Percentiles rank a stretch among this genome's conserved stretches.
Conservation (phyloP, 2,888 invertebrate genomes). For the Chymomyza amoena region DNA sequence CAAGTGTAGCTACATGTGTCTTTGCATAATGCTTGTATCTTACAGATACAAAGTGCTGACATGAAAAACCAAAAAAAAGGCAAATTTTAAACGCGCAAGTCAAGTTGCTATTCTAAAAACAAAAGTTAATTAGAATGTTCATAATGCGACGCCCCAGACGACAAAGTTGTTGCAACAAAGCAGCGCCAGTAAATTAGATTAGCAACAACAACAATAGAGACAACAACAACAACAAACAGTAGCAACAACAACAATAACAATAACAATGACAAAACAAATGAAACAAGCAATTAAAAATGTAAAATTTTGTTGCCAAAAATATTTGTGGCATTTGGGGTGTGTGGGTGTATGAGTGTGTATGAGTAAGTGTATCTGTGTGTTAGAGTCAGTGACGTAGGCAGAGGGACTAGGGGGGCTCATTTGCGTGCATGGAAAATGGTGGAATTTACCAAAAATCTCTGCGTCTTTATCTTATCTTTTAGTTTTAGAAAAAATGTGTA, state of each 20-base stretch:
- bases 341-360: background rate
- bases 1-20: background rate
- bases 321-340: background rate
- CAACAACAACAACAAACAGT: slow-evolving; percentile 40
- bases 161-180: slow-evolving; percentile 45
- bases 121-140: slow-evolving; percentile 71
- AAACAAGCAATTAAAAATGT: slow-evolving; percentile 69
- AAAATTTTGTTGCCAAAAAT: slow-evolving; percentile 41
- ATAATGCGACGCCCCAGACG: slow-evolving; percentile 55
- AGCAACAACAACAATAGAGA: slow-evolving; percentile 53
- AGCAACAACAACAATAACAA: slow-evolving; percentile 29
- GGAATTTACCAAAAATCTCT: too few species aligned
- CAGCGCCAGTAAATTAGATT: slow-evolving; percentile 72
- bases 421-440: too few species aligned
- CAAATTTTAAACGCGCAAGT: slow-evolving; percentile 36
- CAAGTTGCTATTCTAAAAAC: slow-evolving; percentile 69
- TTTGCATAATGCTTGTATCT: slow-evolving; percentile 22
- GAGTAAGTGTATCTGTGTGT: background rate
- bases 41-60: slow-evolving; percentile 39
- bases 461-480: too few species aligned
- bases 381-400: too few species aligned
- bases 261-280: slow-evolving; percentile 62
- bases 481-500: too few species aligned
- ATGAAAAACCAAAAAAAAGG: slow-evolving; percentile 12
- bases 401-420: too few species aligned